Evolutionary conservation across 2,113 vertebrate genomes (phyloP).

Genomic region (Calidris pugnax): DNA sequence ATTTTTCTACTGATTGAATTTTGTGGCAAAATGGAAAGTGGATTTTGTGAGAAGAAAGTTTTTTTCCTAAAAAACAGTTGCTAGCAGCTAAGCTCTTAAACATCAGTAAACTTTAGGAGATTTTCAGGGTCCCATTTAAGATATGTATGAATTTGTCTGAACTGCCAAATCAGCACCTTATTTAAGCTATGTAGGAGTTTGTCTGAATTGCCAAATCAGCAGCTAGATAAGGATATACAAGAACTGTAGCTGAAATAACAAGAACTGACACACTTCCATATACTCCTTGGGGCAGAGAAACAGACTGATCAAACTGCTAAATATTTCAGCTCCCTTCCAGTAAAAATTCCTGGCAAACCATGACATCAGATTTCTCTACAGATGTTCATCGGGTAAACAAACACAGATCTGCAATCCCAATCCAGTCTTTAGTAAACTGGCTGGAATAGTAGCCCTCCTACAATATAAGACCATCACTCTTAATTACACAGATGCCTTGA

Average conservation of each 20-base stretch:
- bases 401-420: not conserved
- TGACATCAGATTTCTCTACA: not conserved
- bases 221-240: not conserved
- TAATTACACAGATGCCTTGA: constrained; percentile 26
- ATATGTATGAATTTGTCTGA: not conserved
- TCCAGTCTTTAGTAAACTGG: not conserved
- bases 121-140: not conserved
- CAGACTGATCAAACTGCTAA: not conserved
- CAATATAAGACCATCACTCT: not conserved
- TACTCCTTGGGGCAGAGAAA: not conserved
- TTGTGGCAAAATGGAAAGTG: not conserved
- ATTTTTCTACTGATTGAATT: not conserved
- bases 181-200: not conserved
- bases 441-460: not conserved
- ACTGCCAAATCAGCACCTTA: not conserved
- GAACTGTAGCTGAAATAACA: not conserved
- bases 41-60: not conserved
- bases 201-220: not conserved
- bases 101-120: not conserved
- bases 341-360: not conserved
- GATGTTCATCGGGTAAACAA: not conserved
- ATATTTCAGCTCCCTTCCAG: constrained; percentile 18
- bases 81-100: not conserved
- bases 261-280: not conserved
- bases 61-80: not conserved